Base-by-base conservation (phyloP, 2,113 vertebrate species). In the Mionectes macconnelli region DNA sequence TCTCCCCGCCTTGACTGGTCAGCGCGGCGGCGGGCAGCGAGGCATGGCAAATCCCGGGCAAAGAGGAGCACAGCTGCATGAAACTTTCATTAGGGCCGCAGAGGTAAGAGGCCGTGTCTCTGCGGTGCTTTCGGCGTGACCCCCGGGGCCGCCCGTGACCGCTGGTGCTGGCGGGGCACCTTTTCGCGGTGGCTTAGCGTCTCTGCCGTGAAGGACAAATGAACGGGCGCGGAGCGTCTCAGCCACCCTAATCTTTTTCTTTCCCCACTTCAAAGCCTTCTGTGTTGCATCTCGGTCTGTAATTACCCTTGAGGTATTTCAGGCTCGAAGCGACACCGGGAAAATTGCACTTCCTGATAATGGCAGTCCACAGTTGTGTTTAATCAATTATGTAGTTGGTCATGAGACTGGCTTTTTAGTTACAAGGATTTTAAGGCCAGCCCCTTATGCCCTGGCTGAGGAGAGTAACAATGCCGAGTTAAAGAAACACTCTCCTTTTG, bases 261-360 rank as follows among this genome's bases (percentile, higher is more conserved):
- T 98, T 98, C 94, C 90, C 96, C 96, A 97, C 98, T 98, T 98
- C 98, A 98, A 98, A 98, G 98, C 94, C 86, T 94, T 91, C 92
- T 83, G 94, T 39, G 42, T 97, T 96, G 96, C 96, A 89, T 97
- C 93, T 92, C 57, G 55, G 96, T 80, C 97, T 97, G 95, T 98
- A 98, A 98, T 98, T 98, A 98, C 97, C 98, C 98, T 98, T 96
- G 97, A 98, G 98, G 97, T 97, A 97, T 98, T 98, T 98, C 96
- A 97, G 97, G 94, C 96, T 98, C 56, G 81, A 95, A 98, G 97
- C 74, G 53, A 98, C 97, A 97, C 97, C 64, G 64, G 93, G 94
- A 96, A 97, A 98, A 98, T 98, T 97, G 96, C 94, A 63, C 97
- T 98, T 97, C 96, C 96, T 87, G 90, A 97, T 97, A 98, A 97